These are phyloP conservation scores for Noctua pronuba DNA, from an alignment of 2,888 invertebrate species.

Conservation along the genomic window DNA sequence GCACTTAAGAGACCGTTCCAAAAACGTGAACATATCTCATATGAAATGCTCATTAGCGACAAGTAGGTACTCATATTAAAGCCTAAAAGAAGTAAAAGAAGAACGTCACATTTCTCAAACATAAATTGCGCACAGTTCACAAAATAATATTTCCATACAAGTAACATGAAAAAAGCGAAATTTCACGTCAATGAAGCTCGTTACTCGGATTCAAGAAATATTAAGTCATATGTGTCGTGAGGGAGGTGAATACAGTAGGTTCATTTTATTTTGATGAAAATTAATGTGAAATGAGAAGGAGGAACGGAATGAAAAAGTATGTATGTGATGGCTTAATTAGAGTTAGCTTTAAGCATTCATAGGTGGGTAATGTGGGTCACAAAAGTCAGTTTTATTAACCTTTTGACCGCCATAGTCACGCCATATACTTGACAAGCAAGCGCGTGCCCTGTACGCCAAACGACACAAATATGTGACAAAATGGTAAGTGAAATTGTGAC, in stretches of 20 bases:
- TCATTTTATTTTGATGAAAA: conserved; percentile 26
- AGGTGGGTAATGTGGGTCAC: neutral
- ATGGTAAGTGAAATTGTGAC: no score
- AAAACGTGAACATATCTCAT: neutral
- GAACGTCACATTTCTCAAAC: neutral
- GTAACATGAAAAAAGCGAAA: conserved; percentile 36
- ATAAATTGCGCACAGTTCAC: conserved; percentile 52
- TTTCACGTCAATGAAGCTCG: conserved; percentile 55
- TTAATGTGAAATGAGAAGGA: neutral
- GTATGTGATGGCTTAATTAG: neutral
- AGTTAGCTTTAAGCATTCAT: neutral
- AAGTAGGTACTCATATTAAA: neutral
- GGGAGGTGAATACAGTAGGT: conserved; percentile 16
- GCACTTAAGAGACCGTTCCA: neutral
- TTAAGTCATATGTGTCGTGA: conserved; percentile 46
- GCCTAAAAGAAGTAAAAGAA: neutral
- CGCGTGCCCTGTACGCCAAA: no score
- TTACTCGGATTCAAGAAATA: conserved; percentile 62
- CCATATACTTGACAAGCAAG: no score
- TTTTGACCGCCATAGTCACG: no score
- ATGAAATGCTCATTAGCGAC: conserved; percentile 10
- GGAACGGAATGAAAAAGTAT: neutral
- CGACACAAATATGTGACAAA: no score
- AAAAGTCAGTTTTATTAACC: neutral
- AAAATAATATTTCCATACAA: conserved; percentile 35